Evolutionary conservation across 2,888 invertebrate genomes (phyloP).

Genomic region (Pyralis farinalis): DNA sequence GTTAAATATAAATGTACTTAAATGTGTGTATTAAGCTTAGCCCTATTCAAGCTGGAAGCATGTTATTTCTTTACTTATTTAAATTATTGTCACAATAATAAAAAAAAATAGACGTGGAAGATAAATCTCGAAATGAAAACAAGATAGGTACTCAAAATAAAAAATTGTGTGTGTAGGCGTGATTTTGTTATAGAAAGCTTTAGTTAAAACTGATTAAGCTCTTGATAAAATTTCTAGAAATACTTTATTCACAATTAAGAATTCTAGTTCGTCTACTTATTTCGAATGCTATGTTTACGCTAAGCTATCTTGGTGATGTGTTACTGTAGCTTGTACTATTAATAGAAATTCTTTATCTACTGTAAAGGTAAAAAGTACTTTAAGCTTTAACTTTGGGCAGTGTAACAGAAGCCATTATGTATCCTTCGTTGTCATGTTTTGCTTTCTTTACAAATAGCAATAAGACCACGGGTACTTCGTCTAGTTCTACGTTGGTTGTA

Average conservation of each 20-base stretch:
- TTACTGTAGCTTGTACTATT: conserved; percentile 38
- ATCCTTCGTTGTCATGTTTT: conserved; percentile 50
- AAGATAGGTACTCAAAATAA: conserved; percentile 3
- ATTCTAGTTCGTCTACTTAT: conserved; percentile 12
- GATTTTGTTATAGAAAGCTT: conserved; percentile 7
- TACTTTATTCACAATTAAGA: conserved; percentile 7
- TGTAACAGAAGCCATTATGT: conserved; percentile 50
- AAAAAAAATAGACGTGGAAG: conserved; percentile 12
- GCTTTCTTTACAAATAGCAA: conserved; percentile 24
- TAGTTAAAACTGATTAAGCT: conserved; percentile 11
- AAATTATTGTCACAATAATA: conserved; percentile 3
- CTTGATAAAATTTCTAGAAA: conserved; percentile 8
- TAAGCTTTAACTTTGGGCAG: conserved; percentile 54
- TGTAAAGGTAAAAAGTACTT: conserved; percentile 26
- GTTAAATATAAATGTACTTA: conserved; percentile 24
- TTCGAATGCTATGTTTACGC: conserved; percentile 20
- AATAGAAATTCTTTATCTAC: conserved; percentile 36
- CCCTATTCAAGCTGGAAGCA: conserved; percentile 44
- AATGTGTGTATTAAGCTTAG: conserved; percentile 41
- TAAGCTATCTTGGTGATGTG: conserved; percentile 32
- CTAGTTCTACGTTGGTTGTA: conserved; percentile 27
- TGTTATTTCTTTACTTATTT: conserved; percentile 8
- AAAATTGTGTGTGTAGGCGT: conserved; percentile 16
- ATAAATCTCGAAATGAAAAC: conserved; percentile 19
- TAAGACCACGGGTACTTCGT: conserved; percentile 34